Base-by-base conservation (phyloP, 2,888 invertebrate species). In the Watsonalla binaria region DNA sequence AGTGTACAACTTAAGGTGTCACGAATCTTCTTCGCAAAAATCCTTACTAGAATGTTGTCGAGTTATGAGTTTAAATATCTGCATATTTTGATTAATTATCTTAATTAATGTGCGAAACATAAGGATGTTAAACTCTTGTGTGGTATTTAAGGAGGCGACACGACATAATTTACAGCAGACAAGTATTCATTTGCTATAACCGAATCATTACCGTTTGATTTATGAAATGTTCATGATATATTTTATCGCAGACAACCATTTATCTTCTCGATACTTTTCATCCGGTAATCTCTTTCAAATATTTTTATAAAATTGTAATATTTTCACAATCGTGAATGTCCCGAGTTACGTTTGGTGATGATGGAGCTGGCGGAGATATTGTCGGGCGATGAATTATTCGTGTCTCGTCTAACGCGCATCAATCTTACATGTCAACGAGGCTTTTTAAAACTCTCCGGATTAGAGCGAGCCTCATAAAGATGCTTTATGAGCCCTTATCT, bases 361-460 rank as follows among this genome's bases (percentile, higher is more conserved):
- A 70, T 65, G 63, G 59, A 64, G 65, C 54, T 63, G 52, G 49
- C 59, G 61, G 61, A 58, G 59, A 57, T 61, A 65, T 62, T 66
- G 59, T 57, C 58, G 59, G 51, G 57, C 54, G 64, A 62, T 66
- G 64, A 66, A 64, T 68, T 68, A 71, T 68, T 68, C 63, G 54
- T 55, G 50, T 52, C 54, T 57, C 53, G 54, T 54, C 46, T 52
- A 54, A 54, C 61, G 57, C 52, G 61, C 69, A 74, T 74, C 73
- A 65, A 71, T 73, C 70, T 73, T 66, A 42, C 42, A 53, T 56
- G 56, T 56, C 59, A 56, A 54, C 51, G 54, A 54, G 57, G 47
- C 56, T 59, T 65, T 66, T 70, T 59, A 56, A 65, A 67, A 59
- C 50, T 56, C 58, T 55, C 49, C 52, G 62, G 64, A 71, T 72